Evolutionary conservation across 2,113 vertebrate genomes (phyloP), one percentile per base, ranked within the genome.

Genomic region (Pogona vitticeps): DNA sequence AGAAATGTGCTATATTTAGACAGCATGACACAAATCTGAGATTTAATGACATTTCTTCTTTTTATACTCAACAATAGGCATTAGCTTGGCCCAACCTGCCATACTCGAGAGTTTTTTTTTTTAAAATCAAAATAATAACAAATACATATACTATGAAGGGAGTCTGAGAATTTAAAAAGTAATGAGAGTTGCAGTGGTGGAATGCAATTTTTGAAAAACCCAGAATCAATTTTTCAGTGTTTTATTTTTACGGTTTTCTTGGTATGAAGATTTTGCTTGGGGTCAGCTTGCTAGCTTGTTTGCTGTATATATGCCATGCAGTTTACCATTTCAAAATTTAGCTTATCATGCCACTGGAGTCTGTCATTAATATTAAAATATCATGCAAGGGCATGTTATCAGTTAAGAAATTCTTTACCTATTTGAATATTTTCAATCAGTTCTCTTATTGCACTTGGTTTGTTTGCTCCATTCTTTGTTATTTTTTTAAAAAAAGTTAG

Each of bases 271-370:
- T 89, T 95, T 93, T 90, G 96, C 88, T 91, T 92, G 88, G 93
- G 95, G 91, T 92, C 92, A 93, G 93, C 93, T 97, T 93, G 95
- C 88, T 93, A 96, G 95, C 91, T 95, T 92, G 86, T 92, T 94
- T 89, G 89, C 36, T 94, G 92, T 94, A 96, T 95, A 95, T 97
- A 95, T 96, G 98, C 98, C 98, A 99, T 98, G 98, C 98, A 98
- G 97, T 95, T 96, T 96, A 96, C 97, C 97, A 95, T 96, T 96
- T 95, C 91, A 77, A 92, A 95, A 96, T 95, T 93, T 94, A 97
- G 96, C 95, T 97, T 96, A 95, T 98, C 98, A 99, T 98, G 98
- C 97, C 96, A 91, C 96, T 96, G 96, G 93, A 96, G 96, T 96
- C 96, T 93, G 91, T 92, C 93, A 76, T 93, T 90, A 91, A 95